phyloP scores from a whole-genome alignment of 2,888 invertebrate genomes.

The Cyclophora punctaria region DNA sequence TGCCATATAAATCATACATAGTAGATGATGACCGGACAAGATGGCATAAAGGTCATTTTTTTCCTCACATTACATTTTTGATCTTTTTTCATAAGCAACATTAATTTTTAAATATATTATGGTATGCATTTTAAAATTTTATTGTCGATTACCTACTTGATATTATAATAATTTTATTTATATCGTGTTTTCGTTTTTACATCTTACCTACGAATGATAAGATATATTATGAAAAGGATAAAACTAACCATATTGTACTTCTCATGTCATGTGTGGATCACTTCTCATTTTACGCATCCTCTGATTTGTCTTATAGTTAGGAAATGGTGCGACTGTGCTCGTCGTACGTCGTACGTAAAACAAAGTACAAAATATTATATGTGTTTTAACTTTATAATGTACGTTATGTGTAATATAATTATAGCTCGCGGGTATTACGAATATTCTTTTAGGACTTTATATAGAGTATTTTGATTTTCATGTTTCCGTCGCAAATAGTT shows the following conservation, averaged over 20 bases:
- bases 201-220: slow-evolving; percentile 1
- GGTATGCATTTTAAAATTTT: too few relatives aligned
- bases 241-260: slow-evolving; percentile 72
- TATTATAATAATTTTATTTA: too few relatives aligned
- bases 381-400: slow-evolving; percentile 71
- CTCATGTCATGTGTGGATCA: slow-evolving; percentile 44
- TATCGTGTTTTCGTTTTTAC: neutral
- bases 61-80: too few relatives aligned
- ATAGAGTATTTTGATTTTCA: slow-evolving; percentile 57
- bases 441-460: slow-evolving; percentile 65
- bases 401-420: slow-evolving; percentile 50
- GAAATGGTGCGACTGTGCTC: slow-evolving; percentile 51
- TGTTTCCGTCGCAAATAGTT: slow-evolving; percentile 72
- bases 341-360: slow-evolving; percentile 52
- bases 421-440: slow-evolving; percentile 62
- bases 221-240: slow-evolving; percentile 11
- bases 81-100: too few relatives aligned
- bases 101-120: too few relatives aligned
- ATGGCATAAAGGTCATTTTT: too few relatives aligned
- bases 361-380: slow-evolving; percentile 75
- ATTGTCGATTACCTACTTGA: too few relatives aligned
- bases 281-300: slow-evolving; percentile 33
- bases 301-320: slow-evolving; percentile 48
- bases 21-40: too few relatives aligned
- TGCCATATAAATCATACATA: too few relatives aligned